Evolutionary conservation across 1,140 invertebrate species (phyloP).

Genomic region (Drosophila tani): DNA sequence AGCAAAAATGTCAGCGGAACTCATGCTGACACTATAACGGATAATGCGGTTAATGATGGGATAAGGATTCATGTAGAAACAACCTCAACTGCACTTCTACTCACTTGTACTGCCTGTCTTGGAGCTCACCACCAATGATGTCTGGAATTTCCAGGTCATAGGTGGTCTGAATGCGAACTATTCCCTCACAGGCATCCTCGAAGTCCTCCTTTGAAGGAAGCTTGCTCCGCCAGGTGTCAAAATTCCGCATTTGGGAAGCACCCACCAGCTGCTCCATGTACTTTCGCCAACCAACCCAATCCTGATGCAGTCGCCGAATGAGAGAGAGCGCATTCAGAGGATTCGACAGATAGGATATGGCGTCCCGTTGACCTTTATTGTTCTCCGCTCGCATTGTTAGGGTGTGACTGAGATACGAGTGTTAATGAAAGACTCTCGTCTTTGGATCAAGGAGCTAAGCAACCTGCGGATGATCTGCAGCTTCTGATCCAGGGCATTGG

Average conservation of each 20-base stretch:
- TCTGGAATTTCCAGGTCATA: constrained; percentile 95
- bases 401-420: constrained; percentile 19
- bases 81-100: not conserved
- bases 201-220: constrained; percentile 94
- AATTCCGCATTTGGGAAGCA: constrained; percentile 86
- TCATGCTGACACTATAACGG: constrained; percentile 16
- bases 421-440: constrained; percentile 87
- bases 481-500: constrained; percentile 84
- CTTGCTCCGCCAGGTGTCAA: constrained; percentile 88
- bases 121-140: constrained; percentile 94
- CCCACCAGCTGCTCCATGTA: constrained; percentile 47
- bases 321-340: constrained; percentile 61
- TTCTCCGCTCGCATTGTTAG: constrained; percentile 88
- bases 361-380: constrained; percentile 88
- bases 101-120: constrained; percentile 92
- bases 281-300: constrained; percentile 55
- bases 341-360: constrained; percentile 55
- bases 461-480: constrained; percentile 50
- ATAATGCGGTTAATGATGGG: too few relatives aligned
- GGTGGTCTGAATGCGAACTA: constrained; percentile 96
- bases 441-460: not conserved
- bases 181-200: constrained; percentile 94
- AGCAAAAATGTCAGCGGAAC: constrained; percentile 32
- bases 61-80: not conserved
- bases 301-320: constrained; percentile 53